Evolutionary conservation across 2,113 vertebrate species (phyloP).

Genomic region (Cephalopholis sonnerati): DNA sequence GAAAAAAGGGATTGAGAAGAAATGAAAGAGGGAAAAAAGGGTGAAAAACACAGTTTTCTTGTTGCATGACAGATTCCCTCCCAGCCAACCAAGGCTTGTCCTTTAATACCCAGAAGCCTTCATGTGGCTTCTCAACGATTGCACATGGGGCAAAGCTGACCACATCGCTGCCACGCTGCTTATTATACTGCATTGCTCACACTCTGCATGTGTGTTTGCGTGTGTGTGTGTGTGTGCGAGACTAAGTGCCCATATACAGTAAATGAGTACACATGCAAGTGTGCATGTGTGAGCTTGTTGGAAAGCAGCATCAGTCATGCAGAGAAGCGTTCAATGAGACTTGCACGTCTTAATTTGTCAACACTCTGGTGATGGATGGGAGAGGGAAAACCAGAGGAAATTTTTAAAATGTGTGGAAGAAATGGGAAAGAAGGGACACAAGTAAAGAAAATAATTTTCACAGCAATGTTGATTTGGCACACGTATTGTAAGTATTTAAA

Average conservation of each 20-base stretch:
- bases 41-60: conserved; percentile 86
- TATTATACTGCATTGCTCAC: conserved; percentile 84
- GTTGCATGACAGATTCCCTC: conserved; percentile 89
- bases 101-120: conserved; percentile 88
- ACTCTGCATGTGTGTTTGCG: conserved; percentile 74
- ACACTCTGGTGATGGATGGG: conserved; percentile 68
- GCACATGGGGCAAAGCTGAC: conserved; percentile 85
- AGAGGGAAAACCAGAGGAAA: conserved; percentile 7
- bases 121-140: conserved; percentile 87
- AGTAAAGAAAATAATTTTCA: not conserved
- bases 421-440: not conserved
- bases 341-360: conserved; percentile 83
- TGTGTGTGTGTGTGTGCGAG: conserved; percentile 53
- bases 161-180: conserved; percentile 84
- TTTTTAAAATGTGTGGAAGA: not conserved
- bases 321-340: conserved; percentile 74
- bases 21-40: conserved; percentile 72
- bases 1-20: conserved; percentile 57
- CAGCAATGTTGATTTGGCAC: not conserved
- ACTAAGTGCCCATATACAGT: conserved; percentile 54
- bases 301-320: conserved; percentile 69
- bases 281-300: conserved; percentile 44
- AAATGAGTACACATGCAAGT: conserved; percentile 44
- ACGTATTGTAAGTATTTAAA: not conserved
- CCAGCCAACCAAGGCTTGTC: conserved; percentile 88